phyloP scores from a whole-genome alignment of 2,113 vertebrate genomes.

The Pogonocichla stellata region DNA sequence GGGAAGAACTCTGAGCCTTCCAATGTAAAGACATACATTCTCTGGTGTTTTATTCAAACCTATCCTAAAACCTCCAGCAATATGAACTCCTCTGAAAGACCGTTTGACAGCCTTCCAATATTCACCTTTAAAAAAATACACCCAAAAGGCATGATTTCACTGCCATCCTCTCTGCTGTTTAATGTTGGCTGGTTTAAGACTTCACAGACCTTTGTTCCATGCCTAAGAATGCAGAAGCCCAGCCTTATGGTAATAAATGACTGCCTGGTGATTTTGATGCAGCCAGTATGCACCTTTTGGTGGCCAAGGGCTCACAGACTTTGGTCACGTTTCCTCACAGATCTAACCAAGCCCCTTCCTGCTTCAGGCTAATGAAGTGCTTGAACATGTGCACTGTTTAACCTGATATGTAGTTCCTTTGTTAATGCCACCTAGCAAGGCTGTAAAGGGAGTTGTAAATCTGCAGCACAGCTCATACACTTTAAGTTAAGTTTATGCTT shows the following conservation, averaged over 20 bases:
- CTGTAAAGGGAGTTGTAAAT: slow-evolving; percentile 33
- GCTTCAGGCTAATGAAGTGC: background rate
- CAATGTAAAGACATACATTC: background rate
- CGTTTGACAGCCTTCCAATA: background rate
- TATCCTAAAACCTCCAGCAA: background rate
- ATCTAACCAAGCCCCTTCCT: background rate
- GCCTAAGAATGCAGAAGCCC: background rate
- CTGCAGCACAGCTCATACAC: slow-evolving; percentile 5
- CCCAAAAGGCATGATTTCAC: background rate
- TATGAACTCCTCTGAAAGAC: background rate
- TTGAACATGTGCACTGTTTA: background rate
- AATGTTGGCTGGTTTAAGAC: background rate
- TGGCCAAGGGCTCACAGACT: background rate
- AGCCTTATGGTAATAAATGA: background rate
- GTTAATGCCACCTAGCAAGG: slow-evolving; percentile 22
- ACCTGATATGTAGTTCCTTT: background rate
- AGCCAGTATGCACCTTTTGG: background rate
- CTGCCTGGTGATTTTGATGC: background rate
- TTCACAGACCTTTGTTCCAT: background rate
- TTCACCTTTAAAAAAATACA: background rate
- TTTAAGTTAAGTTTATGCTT: background rate
- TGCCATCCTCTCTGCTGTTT: background rate
- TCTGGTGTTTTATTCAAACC: background rate
- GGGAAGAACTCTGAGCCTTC: background rate
- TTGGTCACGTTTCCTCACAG: background rate